Evolutionary conservation across 2,888 invertebrate genomes (phyloP).

Genomic region (Neoascia interrupta): DNA sequence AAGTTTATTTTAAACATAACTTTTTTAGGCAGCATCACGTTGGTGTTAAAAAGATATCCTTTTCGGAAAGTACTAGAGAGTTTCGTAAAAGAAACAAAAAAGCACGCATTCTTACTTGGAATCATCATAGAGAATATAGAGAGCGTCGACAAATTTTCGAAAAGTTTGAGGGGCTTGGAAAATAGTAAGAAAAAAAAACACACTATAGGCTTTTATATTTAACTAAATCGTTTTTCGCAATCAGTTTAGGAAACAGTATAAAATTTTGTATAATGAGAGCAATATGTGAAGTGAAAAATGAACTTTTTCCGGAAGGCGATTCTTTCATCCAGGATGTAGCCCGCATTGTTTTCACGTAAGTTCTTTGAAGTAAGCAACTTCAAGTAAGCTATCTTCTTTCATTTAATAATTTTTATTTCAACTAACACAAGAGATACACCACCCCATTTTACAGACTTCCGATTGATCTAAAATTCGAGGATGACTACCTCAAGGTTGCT

Average conservation of each 20-base stretch:
- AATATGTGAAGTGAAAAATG: conserved; percentile 84
- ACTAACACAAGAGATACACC: too few species aligned
- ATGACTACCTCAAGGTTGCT: not conserved
- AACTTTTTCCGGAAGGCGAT: conserved; percentile 82
- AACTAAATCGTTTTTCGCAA: conserved; percentile 5
- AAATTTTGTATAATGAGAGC: conserved; percentile 83
- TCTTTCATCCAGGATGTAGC: conserved; percentile 86
- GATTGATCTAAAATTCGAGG: conserved; percentile 1
- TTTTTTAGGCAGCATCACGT: too few species aligned
- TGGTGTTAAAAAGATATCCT: not conserved
- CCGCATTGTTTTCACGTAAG: conserved; percentile 84
- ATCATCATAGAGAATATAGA: conserved; percentile 72
- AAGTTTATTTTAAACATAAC: too few species aligned
- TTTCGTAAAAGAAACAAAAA: not conserved
- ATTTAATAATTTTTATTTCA: too few species aligned
- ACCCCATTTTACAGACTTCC: conserved; percentile 8
- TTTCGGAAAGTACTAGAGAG: not conserved
- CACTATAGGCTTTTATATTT: too few species aligned
- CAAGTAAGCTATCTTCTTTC: not conserved
- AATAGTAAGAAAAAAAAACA: conserved; percentile 71
- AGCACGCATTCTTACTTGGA: conserved; percentile 71
- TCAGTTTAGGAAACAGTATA: conserved; percentile 74
- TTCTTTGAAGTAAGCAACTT: not conserved
- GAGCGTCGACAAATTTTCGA: conserved; percentile 76
- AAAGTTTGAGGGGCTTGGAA: conserved; percentile 73